Evolutionary conservation across 2,113 vertebrate genomes (phyloP).

Genomic region (Lampris megalopsis): DNA sequence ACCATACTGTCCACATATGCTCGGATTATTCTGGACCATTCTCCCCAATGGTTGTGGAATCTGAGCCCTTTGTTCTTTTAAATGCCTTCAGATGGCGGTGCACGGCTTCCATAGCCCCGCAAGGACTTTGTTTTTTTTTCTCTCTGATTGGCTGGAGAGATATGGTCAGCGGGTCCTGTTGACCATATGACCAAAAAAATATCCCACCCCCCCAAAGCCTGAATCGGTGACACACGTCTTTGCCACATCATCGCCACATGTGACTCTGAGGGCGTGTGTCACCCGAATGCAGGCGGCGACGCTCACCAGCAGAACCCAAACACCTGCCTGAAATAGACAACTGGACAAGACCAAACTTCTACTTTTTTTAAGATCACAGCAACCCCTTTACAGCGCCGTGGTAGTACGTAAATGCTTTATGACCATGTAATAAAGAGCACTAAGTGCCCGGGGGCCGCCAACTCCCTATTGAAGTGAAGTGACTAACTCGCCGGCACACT

Average conservation of each 20-base stretch:
- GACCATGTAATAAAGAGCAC: conserved; percentile 35
- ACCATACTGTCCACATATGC: conserved; percentile 46
- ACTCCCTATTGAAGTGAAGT: background rate
- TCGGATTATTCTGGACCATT: conserved; percentile 8
- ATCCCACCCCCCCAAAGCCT: too few species aligned
- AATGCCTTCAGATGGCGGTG: conserved; percentile 43
- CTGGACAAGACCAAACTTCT: conserved; percentile 2
- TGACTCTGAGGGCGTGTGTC: too few species aligned
- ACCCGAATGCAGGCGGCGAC: too few species aligned
- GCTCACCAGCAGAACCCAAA: background rate
- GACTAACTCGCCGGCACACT: conserved; percentile 6
- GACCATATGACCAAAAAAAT: background rate
- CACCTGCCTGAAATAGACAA: conserved; percentile 33
- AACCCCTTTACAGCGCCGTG: conserved; percentile 8
- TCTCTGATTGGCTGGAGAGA: conserved; percentile 11
- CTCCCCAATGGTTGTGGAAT: conserved; percentile 1
- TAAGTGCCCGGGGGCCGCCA: background rate
- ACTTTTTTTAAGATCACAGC: conserved; percentile 31
- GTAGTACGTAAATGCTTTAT: conserved; percentile 33
- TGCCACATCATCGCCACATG: too few species aligned
- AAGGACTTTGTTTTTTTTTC: background rate
- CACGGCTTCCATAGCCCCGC: background rate
- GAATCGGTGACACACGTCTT: too few species aligned
- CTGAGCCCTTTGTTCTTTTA: conserved; percentile 44
- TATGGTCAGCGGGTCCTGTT: background rate